These are phyloP conservation scores for Heterotis niloticus DNA, from an alignment of 2,113 vertebrate species.

Conservation along the genomic window DNA sequence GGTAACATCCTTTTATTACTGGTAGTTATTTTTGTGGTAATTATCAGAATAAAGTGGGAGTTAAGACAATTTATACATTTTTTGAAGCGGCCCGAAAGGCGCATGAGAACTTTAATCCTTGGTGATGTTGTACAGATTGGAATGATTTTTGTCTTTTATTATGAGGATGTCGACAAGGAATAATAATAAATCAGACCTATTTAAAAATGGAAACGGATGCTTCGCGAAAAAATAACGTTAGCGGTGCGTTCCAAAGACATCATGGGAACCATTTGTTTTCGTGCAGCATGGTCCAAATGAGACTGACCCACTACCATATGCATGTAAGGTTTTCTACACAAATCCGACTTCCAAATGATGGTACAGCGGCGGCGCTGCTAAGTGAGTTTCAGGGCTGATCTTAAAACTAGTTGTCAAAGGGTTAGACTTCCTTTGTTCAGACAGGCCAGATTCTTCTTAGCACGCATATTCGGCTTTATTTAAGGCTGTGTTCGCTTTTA, in stretches of 20 bases:
- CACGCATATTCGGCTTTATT: background rate
- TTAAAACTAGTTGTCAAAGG: background rate
- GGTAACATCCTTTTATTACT: conserved; percentile 36
- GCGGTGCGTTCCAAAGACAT: background rate
- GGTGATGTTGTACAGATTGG: conserved; percentile 4
- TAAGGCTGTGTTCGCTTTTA: conserved; percentile 10
- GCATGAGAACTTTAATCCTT: conserved; percentile 16
- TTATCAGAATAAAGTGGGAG: conserved; percentile 33
- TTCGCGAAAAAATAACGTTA: background rate
- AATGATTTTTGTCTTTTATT: conserved; percentile 26
- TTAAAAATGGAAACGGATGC: background rate
- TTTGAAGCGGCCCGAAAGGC: background rate
- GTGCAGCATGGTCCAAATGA: background rate
- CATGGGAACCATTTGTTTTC: background rate
- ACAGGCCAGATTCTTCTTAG: background rate
- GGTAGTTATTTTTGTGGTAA: conserved; percentile 38
- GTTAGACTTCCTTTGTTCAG: background rate
- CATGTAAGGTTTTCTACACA: background rate
- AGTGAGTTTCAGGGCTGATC: background rate
- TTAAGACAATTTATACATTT: background rate
- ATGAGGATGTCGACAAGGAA: background rate
- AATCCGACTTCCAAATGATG: background rate
- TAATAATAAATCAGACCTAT: background rate
- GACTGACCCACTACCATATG: background rate
- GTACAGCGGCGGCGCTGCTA: background rate